These are phyloP conservation scores for Agrilus biguttatus DNA, from an alignment of 2,888 invertebrate species.

Conservation along the genomic window DNA sequence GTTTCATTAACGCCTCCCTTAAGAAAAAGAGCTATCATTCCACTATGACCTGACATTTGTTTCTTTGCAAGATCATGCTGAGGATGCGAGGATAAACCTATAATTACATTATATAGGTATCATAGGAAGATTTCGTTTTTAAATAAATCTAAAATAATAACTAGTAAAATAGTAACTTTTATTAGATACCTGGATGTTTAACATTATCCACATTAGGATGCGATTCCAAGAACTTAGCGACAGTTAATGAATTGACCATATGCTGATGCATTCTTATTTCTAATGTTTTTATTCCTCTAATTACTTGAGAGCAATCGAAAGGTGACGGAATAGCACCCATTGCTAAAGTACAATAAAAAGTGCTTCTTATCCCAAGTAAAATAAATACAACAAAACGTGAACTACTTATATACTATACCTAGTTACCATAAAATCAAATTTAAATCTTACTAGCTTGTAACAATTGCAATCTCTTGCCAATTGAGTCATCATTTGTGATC, in stretches of 20 bases:
- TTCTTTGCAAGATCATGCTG: constrained; percentile 60
- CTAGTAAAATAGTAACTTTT: too few species aligned
- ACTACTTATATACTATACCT: too few species aligned
- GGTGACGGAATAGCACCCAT: constrained; percentile 83
- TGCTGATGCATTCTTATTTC: constrained; percentile 77
- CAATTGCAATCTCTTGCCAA: constrained; percentile 55
- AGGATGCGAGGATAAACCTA: constrained; percentile 65
- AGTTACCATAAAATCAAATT: too few species aligned
- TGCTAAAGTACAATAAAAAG: constrained; percentile 33
- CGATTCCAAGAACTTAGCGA: constrained; percentile 61
- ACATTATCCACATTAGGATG: constrained; percentile 28
- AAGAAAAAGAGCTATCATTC: constrained; percentile 75
- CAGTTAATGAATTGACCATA: constrained; percentile 53
- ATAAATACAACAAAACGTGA: constrained; percentile 22
- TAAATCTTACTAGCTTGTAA: constrained; percentile 57
- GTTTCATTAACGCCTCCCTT: constrained; percentile 57
- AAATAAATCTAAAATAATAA: too few species aligned
- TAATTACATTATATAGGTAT: constrained; percentile 6
- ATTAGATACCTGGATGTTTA: too few species aligned
- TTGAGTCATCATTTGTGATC: constrained; percentile 49
- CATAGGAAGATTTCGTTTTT: too few species aligned
- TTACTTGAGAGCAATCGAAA: constrained; percentile 81
- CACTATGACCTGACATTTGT: constrained; percentile 73
- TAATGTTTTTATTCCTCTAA: constrained; percentile 77
- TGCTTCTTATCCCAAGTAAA: background rate